A percentile compares a stretch with the other conserved stretches of the same genome.
These are phyloP conservation scores for Syrmaticus mikado DNA, from an alignment of 2,113 vertebrate species.

Conservation along the genomic window DNA sequence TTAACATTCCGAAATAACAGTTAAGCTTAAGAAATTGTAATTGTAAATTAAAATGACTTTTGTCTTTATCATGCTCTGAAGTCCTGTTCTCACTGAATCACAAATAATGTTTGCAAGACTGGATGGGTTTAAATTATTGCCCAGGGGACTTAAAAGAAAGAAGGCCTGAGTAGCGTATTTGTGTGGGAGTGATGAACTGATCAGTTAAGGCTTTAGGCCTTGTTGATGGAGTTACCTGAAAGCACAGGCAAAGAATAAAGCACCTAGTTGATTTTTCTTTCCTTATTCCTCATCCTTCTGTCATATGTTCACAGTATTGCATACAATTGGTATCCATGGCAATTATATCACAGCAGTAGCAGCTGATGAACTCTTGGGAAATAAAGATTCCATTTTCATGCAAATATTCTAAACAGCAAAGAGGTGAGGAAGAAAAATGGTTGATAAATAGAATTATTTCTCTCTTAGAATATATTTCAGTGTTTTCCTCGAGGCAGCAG, in stretches of 20 bases:
- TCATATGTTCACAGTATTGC: neutral
- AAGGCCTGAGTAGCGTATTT: neutral
- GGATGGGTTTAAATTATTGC: neutral
- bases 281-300: conserved; percentile 1
- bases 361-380: conserved; percentile 63
- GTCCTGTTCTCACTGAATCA: neutral
- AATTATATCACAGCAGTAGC: conserved; percentile 50
- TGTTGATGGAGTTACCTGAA: conserved; percentile 22
- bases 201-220: conserved; percentile 22
- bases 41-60: neutral
- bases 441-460: conserved; percentile 60
- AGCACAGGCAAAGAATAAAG: conserved; percentile 27
- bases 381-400: conserved; percentile 69
- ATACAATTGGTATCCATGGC: conserved; percentile 60
- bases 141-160: neutral
- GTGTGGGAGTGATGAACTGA: neutral
- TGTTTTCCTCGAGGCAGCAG: conserved; percentile 45
- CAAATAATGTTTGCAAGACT: neutral
- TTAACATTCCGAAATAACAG: neutral
- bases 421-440: conserved; percentile 48
- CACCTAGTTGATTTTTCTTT: neutral
- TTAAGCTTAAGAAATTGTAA: neutral
- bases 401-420: conserved; percentile 64
- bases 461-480: conserved; percentile 35
- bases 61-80: neutral